These are phyloP conservation scores for Altica lythri DNA, from an alignment of 2,888 invertebrate species.

Conservation along the genomic window DNA sequence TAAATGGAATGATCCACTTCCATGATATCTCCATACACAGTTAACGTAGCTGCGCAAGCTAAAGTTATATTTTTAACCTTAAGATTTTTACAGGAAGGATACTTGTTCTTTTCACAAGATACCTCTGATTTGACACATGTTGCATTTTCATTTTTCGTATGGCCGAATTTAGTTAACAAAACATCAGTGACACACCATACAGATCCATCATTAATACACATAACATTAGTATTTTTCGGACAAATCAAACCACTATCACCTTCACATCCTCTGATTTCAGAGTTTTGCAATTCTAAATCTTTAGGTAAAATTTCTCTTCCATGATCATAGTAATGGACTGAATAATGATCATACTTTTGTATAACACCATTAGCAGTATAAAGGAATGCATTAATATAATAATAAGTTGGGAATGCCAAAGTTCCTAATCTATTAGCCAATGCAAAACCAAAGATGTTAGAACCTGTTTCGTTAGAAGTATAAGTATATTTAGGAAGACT, in stretches of 20 bases:
- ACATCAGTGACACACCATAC: conserved; percentile 25
- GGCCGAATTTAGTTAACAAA: conserved; percentile 9
- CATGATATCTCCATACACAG: conserved; percentile 21
- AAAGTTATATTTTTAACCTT: conserved; percentile 8
- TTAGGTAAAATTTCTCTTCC: conserved; percentile 20
- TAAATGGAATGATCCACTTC: conserved; percentile 14
- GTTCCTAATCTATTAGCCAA: conserved; percentile 4
- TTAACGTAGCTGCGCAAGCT: conserved; percentile 17
- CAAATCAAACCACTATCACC: conserved; percentile 24
- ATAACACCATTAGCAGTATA: conserved; percentile 4
- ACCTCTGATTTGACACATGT: conserved; percentile 12
- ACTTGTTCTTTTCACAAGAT: conserved; percentile 7
- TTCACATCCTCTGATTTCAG: conserved; percentile 12
- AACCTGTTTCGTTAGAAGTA: conserved; percentile 3
- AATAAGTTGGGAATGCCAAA: conserved; percentile 11
- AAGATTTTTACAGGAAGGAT: background rate
- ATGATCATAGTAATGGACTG: conserved; percentile 19
- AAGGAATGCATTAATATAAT: conserved; percentile 18
- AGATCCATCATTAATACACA: conserved; percentile 22
- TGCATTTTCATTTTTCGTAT: conserved; percentile 4
- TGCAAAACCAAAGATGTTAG: conserved; percentile 13
- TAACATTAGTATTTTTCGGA: conserved; percentile 14
- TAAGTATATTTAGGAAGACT: conserved; percentile 16
- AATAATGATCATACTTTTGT: conserved; percentile 25
- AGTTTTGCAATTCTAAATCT: conserved; percentile 15